Evolutionary conservation across 2,113 vertebrate species (phyloP), one percentile per base, ranked within the genome.

Genomic region (Zosterops lateralis): DNA sequence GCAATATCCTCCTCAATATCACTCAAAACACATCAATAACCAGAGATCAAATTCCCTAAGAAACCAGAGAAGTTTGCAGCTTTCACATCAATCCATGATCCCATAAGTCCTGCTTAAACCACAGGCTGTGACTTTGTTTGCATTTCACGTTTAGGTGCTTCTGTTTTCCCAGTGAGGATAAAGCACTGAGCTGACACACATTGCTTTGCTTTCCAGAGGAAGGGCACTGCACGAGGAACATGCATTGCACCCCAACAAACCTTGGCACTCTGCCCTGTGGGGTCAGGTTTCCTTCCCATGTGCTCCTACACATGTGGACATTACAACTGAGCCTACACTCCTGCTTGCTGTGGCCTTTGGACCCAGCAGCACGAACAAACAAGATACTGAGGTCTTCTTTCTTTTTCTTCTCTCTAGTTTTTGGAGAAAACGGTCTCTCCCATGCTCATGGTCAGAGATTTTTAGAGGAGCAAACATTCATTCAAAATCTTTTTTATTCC

Each of bases 191-290:
- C 47, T 89, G 57, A 48, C 45, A 56, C 12, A 12, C 0, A 0
- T 5, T 71, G 20, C 45, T 21, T 26, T 26, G 32, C 60, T 58
- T 31, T 57, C 51, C 75, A 78, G 48, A n/a, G 54, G 22, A 76
- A 80, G 8, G 26, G 15, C 4, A 1, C 56, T 40, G 24, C 0
- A 0, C 74, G 51, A 28, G 16, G 34, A 54, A 71, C 47, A 31
- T 1, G 4, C 64, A 15, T 4, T 2, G 1, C 11, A 61, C 8
- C 22, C 28, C 82, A 78, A 4, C 0, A 9, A 38, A 80, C 32
- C 6, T 20, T 50, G 76, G 3, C 74, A 34, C 24, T 50, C 66
- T 7, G 9, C 38, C 53, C 10, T 0, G 0, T 28, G n/a, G 58
- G 47, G 51, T 50, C 51, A 93, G 61, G 19, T 25, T 16, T 61